A percentile compares a stretch with the other conserved stretches of the same genome.
phyloP scores from a whole-genome alignment of 2,797 vertebrate species.

The Merluccius polli region DNA sequence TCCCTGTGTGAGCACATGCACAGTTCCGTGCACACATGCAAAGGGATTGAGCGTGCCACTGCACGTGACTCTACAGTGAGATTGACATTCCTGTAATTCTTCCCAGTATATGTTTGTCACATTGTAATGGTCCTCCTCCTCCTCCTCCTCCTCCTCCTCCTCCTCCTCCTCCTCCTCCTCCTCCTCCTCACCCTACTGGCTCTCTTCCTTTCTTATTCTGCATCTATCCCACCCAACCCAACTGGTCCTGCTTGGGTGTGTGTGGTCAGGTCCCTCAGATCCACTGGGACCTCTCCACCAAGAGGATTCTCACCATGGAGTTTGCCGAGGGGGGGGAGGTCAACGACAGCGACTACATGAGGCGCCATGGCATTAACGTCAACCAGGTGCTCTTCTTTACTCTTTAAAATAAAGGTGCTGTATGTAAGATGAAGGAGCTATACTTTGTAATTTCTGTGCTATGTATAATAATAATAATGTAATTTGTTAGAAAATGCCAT shows the following conservation, averaged over 20 bases:
- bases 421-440: too few species aligned
- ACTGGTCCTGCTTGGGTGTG: neutral
- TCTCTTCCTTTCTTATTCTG: too few species aligned
- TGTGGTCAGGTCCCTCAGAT: conserved; percentile 83
- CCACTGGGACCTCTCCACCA: conserved; percentile 91
- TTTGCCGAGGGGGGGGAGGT: conserved; percentile 93
- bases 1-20: neutral
- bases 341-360: conserved; percentile 90
- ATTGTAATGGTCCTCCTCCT: neutral
- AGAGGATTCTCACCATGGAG: conserved; percentile 92
- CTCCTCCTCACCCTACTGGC: neutral
- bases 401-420: neutral
- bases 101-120: neutral
- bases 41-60: too few species aligned
- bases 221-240: neutral
- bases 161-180: neutral
- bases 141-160: neutral
- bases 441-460: too few species aligned
- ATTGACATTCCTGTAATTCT: neutral
- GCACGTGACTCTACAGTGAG: neutral
- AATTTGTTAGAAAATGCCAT: too few species aligned
- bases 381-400: conserved; percentile 77
- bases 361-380: conserved; percentile 81
- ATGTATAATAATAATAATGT: too few species aligned
- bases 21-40: too few species aligned